phyloP scores from a whole-genome alignment of 2,113 vertebrate species.

The Semnornis frantzii region DNA sequence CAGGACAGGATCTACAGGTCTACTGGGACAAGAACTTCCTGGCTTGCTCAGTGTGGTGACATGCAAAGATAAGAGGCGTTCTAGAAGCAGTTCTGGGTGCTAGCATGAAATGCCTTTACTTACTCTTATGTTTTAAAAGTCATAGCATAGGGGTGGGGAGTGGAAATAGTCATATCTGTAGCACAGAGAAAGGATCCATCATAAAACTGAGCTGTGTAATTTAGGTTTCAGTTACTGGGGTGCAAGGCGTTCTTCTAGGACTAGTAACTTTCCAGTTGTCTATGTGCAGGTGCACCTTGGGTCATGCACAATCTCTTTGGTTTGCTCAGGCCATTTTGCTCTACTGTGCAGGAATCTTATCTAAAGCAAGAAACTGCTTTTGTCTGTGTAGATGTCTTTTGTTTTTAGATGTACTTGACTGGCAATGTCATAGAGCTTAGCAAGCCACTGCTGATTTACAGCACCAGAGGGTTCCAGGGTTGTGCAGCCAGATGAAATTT shows the following conservation, averaged over 20 bases:
- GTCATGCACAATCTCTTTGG: not conserved
- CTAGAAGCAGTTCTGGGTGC: not conserved
- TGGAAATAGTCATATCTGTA: not conserved
- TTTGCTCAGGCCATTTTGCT: not conserved
- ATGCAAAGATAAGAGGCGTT: not conserved
- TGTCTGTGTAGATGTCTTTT: not conserved
- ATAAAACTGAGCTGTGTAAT: not conserved
- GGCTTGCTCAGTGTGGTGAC: not conserved
- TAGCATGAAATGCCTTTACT: not conserved
- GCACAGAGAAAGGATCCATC: not conserved
- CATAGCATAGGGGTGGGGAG: not conserved
- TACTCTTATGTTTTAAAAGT: not conserved
- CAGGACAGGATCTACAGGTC: not conserved
- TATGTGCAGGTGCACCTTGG: not conserved
- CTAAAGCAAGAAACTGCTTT: constrained; percentile 26
- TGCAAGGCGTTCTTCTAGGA: not conserved
- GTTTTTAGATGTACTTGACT: constrained; percentile 33
- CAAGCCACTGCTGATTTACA: constrained; percentile 67
- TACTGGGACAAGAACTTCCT: not conserved
- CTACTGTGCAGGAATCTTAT: constrained; percentile 3
- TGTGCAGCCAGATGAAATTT: constrained; percentile 62
- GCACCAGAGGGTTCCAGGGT: constrained; percentile 28
- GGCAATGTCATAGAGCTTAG: constrained; percentile 70
- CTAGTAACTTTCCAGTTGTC: not conserved
- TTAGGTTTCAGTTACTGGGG: not conserved